Percentiles rank a stretch among this genome's conserved stretches.
Conservation (phyloP, 2,888 invertebrate genomes). For the Perizoma affinitatum region DNA sequence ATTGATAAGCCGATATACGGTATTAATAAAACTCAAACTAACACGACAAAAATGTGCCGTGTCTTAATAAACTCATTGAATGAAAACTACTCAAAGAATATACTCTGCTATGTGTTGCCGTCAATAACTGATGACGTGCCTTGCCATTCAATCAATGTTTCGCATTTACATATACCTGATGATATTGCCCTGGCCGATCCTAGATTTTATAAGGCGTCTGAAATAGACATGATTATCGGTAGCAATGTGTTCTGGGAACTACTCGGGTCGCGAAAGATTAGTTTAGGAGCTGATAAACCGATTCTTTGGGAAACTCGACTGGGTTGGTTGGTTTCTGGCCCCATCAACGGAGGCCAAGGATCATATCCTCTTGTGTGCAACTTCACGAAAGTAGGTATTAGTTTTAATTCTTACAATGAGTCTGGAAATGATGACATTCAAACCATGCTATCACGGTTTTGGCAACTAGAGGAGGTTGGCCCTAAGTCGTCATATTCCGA, state of each 20-base stretch:
- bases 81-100: slow-evolving; percentile 1
- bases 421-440: slow-evolving; percentile 8
- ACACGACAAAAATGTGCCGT: slow-evolving; percentile 11
- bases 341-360: slow-evolving; percentile 9
- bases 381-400: slow-evolving; percentile 11
- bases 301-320: slow-evolving; percentile 23
- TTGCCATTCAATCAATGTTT: slow-evolving; percentile 11
- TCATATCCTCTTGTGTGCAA: slow-evolving; percentile 23
- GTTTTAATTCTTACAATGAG: slow-evolving; percentile 5
- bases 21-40: slow-evolving; percentile 12
- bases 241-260: slow-evolving; percentile 20
- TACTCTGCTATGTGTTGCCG: slow-evolving; percentile 12
- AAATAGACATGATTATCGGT: slow-evolving; percentile 11
- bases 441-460: slow-evolving; percentile 25
- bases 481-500: slow-evolving; percentile 11
- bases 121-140: slow-evolving; percentile 21
- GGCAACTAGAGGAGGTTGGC: slow-evolving; percentile 35
- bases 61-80: slow-evolving; percentile 6
- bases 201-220: slow-evolving; percentile 14
- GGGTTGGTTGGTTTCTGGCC: slow-evolving; percentile 31
- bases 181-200: slow-evolving; percentile 15
- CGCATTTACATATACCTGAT: slow-evolving; percentile 13
- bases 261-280: slow-evolving; percentile 17
- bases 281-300: slow-evolving; percentile 14
- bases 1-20: slow-evolving; percentile 10